Evolutionary conservation across 2,888 invertebrate genomes (phyloP).

Genomic region (Lycocerus yunnanus): DNA sequence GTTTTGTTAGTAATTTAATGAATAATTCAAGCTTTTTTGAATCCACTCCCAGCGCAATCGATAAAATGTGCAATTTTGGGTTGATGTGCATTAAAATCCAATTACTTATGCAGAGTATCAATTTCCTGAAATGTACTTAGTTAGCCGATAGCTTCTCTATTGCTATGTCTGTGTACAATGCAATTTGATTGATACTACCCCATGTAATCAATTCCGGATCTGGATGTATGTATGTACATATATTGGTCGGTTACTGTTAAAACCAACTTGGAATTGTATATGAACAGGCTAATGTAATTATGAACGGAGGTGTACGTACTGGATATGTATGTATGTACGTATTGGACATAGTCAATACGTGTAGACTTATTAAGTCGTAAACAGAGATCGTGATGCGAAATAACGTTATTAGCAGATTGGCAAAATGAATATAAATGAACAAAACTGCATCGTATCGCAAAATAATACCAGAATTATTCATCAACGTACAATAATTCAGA

Average conservation of each 20-base stretch:
- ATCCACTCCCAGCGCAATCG: neutral
- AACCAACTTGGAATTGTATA: constrained; percentile 2
- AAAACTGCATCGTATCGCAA: neutral
- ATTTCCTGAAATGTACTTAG: constrained; percentile 10
- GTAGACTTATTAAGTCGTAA: constrained; percentile 10
- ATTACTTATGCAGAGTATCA: constrained; percentile 12
- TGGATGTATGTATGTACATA: no score
- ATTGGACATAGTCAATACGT: neutral
- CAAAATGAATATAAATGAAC: constrained; percentile 16
- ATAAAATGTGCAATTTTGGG: neutral
- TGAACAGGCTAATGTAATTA: constrained; percentile 9
- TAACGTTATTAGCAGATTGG: constrained; percentile 5
- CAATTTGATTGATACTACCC: constrained; percentile 18
- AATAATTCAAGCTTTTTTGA: neutral
- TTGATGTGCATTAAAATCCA: constrained; percentile 5
- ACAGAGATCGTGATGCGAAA: constrained; percentile 14
- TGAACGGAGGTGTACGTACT: neutral
- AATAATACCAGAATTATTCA: neutral
- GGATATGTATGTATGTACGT: neutral
- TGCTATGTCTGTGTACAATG: constrained; percentile 7
- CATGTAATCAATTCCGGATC: constrained; percentile 9
- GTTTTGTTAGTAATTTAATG: neutral
- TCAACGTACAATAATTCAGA: neutral
- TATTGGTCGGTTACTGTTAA: constrained; percentile 8
- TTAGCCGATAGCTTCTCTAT: neutral